These are phyloP conservation scores for Glyphotaelius pellucidus DNA, from an alignment of 2,888 invertebrate genomes.

Conservation along the genomic window DNA sequence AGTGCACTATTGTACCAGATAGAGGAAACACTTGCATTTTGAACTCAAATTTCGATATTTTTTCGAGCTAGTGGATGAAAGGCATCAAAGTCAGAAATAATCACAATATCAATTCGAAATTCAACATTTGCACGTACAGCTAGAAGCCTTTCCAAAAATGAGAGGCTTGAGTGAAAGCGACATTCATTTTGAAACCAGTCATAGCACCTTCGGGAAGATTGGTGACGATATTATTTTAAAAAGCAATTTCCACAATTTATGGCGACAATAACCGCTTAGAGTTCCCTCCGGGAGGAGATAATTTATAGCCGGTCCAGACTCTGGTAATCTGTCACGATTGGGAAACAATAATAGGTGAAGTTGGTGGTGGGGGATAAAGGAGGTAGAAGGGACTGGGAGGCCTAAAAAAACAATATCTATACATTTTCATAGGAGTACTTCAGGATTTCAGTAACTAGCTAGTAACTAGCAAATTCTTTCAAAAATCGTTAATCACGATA, in stretches of 20 bases:
- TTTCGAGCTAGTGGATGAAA: no score
- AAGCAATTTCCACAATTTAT: constrained; percentile 2
- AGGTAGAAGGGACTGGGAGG: neutral
- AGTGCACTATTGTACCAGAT: no score
- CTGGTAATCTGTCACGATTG: constrained; percentile 19
- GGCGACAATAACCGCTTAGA: neutral
- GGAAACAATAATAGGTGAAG: constrained; percentile 3
- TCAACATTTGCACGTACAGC: no score
- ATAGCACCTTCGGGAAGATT: neutral
- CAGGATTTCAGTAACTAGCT: neutral
- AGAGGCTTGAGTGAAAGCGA: no score
- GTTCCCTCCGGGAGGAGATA: neutral
- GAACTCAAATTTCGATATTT: no score
- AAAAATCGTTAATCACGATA: no score
- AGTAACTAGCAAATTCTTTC: no score
- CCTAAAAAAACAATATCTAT: neutral
- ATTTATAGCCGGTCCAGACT: neutral
- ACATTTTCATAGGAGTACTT: neutral
- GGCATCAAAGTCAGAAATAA: no score
- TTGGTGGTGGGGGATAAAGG: neutral
- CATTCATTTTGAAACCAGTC: no score
- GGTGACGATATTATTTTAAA: neutral
- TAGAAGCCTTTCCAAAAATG: no score
- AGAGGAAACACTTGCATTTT: no score
- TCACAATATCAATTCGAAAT: no score